Evolutionary conservation across 1,140 invertebrate species (phyloP), one percentile per base, ranked within the genome.

Genomic region (Tetraneura akinire): DNA sequence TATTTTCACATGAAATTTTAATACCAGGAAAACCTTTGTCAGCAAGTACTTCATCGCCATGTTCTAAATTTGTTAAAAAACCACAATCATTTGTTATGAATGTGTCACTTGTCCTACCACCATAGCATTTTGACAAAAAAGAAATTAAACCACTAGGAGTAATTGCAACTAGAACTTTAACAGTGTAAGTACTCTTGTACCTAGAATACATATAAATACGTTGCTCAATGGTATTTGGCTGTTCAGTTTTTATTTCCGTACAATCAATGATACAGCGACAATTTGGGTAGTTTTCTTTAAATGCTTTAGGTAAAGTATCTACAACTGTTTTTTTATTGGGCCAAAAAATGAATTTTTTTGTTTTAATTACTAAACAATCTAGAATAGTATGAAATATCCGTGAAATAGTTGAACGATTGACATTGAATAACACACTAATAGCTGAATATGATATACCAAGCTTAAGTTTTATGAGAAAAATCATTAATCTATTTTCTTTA

Each of bases 401-500:
- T 32, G 29, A 64, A 3, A 64, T 29, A 64, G 60, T 64, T 6
- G 29, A n/a, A 64, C 60, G 32, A 32, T 64, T 37, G n/a, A 64
- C 4, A 64, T 64, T 64, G 18, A 64, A 64, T 29, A 64, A n/a
- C 13, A 64, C 60, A 13, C 29, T 18, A 64, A 64, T 64, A 32
- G 60, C 26, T 64, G 60, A 64, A 64, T 64, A 32, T 64, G 60
- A 32, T 66, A 66, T 37, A 66, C 62, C 62, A 29, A 66, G n/a
- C 18, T 66, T 42, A 42, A 66, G 37, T 66, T 32, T 66, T 9
- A 66, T 66, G 16, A 66, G 62, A 66, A 66, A 66, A 42, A 66
- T 66, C 64, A 68, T 68, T 66, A n/a, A 42, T 21, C 62, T 66
- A 42, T 42, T 66, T 42, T 66, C 62, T 66, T 66, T 66, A 42